Base-by-base conservation (phyloP, 2,888 invertebrate genomes). In the Catocala sponsa region DNA sequence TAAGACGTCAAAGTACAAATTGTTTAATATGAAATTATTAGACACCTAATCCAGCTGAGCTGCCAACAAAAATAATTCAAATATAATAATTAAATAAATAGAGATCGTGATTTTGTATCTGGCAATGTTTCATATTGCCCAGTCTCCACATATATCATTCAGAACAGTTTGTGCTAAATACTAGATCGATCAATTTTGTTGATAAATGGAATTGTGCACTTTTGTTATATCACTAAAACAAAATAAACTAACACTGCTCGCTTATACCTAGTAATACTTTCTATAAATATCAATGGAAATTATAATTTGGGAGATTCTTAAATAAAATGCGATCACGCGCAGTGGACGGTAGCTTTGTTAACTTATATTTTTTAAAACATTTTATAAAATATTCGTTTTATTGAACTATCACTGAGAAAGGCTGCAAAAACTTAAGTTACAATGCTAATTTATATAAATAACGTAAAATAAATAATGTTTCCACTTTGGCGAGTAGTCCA, bases 231-330 rank as follows among this genome's bases (percentile, higher is more conserved):
- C 11, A 64, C 52, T 55, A 58, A 62, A 74, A 60, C 33, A 55
- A 52, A 67, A 49, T 51, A 57, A 62, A 60, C 44, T 63, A 61
- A 68, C 70, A 80, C 66, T 73, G 70, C 77, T 72, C 49, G 33
- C 79, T 77, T 80, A 80, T 61, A 74, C 70, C 76, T 80, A 80
- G 62, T 80, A 80, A 80, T 80, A 80, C 79, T 80, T 72, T 65
- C 15, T 0, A 56, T 54, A 59, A 66, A 74, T 74, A 74, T 63
- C 63, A 59, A 43, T 64, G 65, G 48, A 68, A 60, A 68, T 72
- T 50, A 64, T 53, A 71, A 65, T 69, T 73, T 60, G 52, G 56
- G 78, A 78, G 72, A 75, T 78, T 75, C 76, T 59, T 61, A 62
- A 73, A 66, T 63, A 70, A 74, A 77, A 65, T 63, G 61, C 64